Base-by-base conservation (phyloP, 2,888 invertebrate genomes). In the Julus scandinavius region DNA sequence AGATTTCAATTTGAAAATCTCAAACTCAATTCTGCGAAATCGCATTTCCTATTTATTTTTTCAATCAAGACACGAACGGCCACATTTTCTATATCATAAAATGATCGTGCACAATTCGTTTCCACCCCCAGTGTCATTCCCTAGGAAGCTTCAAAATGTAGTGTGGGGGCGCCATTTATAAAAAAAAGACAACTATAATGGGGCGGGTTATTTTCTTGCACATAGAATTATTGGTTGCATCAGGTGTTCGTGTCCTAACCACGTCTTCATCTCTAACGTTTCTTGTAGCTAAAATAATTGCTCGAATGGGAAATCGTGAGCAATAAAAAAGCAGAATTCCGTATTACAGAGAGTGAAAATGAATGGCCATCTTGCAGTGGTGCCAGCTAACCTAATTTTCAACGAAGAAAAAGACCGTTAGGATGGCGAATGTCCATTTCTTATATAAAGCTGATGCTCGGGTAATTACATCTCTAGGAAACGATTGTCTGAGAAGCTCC, bases 391-490 rank as follows among this genome's bases (percentile, higher is more conserved):
- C 87, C 29, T 54, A 87, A 87, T 87, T 87, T 50, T 40, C 50
- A 2, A 9, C 6, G 50, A 54, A 87, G 87, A 87, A 58, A 87
- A 49, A 54, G 20, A 20, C 50, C 40, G 87, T 54, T 49, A 87
- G 40, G 38, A 50, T 38, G 20, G 40, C 54, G 38, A 40, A 87
- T 54, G 50, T 58, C 54, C 45, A 87, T 40, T 29, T 87, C 50
- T 41, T 54, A 87, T 54, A 87, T 11, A 87, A 87, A 54, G 50
- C 87, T 87, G 87, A 85, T 87, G 87, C 58, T 50, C 54, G 38
- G 58, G 58, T 54, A 87, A 50, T 50, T 87, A 54, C 87, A 87
- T 85, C 85, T 49, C 11, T 85, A 45, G 41, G n/a, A 49, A 85
- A 41, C 41, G 49, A 85, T 20, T 49, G 85, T 72, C 29, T 11